Evolutionary conservation across 2,113 vertebrate species (phyloP).

Genomic region (Amblyornis subalaris): DNA sequence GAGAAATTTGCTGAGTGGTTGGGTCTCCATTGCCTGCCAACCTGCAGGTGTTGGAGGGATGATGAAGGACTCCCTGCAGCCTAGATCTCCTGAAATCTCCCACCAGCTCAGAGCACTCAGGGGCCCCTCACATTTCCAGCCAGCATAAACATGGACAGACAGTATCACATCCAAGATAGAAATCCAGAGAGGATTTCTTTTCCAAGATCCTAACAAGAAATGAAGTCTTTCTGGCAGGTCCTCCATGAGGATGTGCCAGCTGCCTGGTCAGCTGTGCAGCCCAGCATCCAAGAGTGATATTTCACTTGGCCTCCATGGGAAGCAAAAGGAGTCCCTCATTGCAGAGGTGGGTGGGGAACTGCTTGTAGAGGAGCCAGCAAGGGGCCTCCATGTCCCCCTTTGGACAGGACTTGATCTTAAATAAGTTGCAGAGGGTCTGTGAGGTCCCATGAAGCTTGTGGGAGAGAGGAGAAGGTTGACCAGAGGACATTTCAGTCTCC

Average conservation of each 20-base stretch:
- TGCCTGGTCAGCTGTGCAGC: background rate
- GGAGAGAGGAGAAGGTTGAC: background rate
- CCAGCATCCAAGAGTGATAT: background rate
- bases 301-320: background rate
- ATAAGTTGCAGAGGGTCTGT: background rate
- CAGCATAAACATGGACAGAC: background rate
- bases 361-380: background rate
- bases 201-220: background rate
- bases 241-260: background rate
- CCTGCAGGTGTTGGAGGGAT: background rate
- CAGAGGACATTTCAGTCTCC: background rate
- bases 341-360: background rate
- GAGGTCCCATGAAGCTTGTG: background rate
- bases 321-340: background rate
- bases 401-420: background rate
- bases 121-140: background rate
- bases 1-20: background rate
- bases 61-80: background rate
- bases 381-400: background rate
- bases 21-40: background rate
- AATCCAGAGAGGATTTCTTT: background rate
- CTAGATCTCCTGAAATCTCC: background rate
- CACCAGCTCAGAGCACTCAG: background rate
- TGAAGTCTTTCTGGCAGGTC: background rate
- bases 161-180: background rate